Evolutionary conservation across 2,113 vertebrate species (phyloP), one percentile per base, ranked within the genome.

Genomic region (Ammospiza caudacuta): DNA sequence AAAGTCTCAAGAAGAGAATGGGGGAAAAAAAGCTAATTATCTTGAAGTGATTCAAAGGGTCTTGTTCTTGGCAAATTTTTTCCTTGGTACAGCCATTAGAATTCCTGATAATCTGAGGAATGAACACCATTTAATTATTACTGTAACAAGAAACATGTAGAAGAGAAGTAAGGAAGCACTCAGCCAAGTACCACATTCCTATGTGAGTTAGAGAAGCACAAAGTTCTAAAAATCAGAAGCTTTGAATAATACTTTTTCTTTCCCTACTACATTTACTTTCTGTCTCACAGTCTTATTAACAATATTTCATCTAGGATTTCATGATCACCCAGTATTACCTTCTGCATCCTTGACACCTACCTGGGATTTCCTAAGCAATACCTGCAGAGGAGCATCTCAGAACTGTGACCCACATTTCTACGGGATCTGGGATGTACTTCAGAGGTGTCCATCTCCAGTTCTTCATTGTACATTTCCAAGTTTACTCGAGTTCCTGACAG

Each of bases 21-120:
- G 0, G 6, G 3, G 1, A 8, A n/a, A 54, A 54, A 24, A 23
- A 13, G 9, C 11, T 59, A 76, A 78, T 82, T 62, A 64, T 37
- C 35, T 31, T 87, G 20, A 79, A 83, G 22, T 46, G 20, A 64
- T 66, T 87, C 61, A 89, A 74, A 91, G 15, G 9, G 27, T 88
- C 75, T 61, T 63, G 39, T 68, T 90, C 76, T 54, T 80, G 37
- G 44, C n/a, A 87, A 66, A 69, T 81, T 55, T 83, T 91, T 37
- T 87, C 35, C 47, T 87, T 68, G 9, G 39, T 80, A 35, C 27
- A 95, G 76, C 13, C 24, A 82, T 52, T 35, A 86, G 29, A 92
- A 67, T 83, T 92, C 12, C 12, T 83, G 47, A n/a, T 51, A 31
- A 78, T 10, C 8, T 47, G 55, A 24, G 2, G 21, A 77, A 89